phyloP scores from a whole-genome alignment of 2,797 vertebrate species.

The Phoebastria nigripes region DNA sequence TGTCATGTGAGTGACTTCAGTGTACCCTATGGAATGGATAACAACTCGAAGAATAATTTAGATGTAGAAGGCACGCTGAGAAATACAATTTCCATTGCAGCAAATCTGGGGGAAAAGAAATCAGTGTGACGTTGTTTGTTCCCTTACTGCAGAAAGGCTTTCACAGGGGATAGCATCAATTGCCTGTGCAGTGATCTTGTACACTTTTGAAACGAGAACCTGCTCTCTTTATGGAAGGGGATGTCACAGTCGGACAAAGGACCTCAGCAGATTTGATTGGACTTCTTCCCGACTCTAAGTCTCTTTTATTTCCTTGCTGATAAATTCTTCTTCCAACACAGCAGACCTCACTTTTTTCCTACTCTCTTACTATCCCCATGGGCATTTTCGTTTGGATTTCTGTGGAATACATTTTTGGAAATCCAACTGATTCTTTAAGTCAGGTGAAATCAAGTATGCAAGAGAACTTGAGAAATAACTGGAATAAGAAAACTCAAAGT shows the following conservation, averaged over 20 bases:
- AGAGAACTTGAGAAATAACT: background rate
- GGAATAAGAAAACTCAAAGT: background rate
- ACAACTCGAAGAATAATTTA: background rate
- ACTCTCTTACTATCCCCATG: background rate
- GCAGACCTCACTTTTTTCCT: background rate
- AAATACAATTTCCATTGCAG: constrained; percentile 45
- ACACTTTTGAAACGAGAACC: background rate
- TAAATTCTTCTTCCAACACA: background rate
- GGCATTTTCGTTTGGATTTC: background rate
- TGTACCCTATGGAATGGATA: background rate
- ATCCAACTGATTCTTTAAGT: background rate
- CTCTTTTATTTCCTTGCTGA: background rate
- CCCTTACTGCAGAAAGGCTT: background rate
- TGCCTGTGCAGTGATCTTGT: background rate
- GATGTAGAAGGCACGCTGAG: background rate
- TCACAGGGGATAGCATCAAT: background rate
- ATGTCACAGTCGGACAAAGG: background rate
- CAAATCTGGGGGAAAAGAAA: background rate
- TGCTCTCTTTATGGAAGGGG: background rate
- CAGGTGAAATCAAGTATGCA: background rate
- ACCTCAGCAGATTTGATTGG: background rate
- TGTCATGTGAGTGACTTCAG: background rate
- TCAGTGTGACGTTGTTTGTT: constrained; percentile 26
- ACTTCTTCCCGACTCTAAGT: background rate
- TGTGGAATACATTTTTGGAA: background rate